Base-by-base conservation (phyloP, 2,797 vertebrate species). In the Mionectes olivaceus region DNA sequence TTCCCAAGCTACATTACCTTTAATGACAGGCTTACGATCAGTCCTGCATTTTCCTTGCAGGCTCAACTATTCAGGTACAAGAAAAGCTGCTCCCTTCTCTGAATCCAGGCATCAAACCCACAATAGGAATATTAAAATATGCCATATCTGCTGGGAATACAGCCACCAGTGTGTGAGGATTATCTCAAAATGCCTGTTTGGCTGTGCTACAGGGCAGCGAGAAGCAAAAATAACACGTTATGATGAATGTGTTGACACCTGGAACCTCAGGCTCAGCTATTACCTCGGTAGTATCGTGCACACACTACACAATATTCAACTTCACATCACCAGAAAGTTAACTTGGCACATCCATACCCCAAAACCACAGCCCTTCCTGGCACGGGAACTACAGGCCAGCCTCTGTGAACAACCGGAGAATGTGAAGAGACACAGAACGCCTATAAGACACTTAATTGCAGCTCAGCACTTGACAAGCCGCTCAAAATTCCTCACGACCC, bases 141-240 rank as follows among this genome's bases (percentile, higher is more conserved):
- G 5, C 8, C 5, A 0, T 5, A 24, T 17, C 25, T 78, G 49
- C 65, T 46, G 35, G 13, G 30, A 84, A 63, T 19, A 69, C 60
- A 78, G 8, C 49, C 28, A 60, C 8, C 0, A 0, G 17, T 35
- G 11, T 30, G 73, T 8, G 47, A 91, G 39, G 27, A 43, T 53
- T 27, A 23, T 1, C 52, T 10, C 2, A 3, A 83, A 59, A 39
- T 4, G 8, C 49, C 63, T 24, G 1, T 13, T 57, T 56, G 33
- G 5, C 74, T 23, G 22, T 0, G 5, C 37, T 77, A 50, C 28
- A 41, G 23, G 23, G 79, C 43, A 44, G 12, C 0, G 0, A 71
- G 73, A 78, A 88, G 27, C 5, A 46, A 69, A 83, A 93, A 15
- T 35, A 82, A 50, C 80, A 92, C 7, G 0, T 57, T 3, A 9